Evolutionary conservation across 35 echinoderm and acorn worm species (phyloP), one percentile per base, ranked within the genome.

Genomic region (Heliocidaris tuberculata): DNA sequence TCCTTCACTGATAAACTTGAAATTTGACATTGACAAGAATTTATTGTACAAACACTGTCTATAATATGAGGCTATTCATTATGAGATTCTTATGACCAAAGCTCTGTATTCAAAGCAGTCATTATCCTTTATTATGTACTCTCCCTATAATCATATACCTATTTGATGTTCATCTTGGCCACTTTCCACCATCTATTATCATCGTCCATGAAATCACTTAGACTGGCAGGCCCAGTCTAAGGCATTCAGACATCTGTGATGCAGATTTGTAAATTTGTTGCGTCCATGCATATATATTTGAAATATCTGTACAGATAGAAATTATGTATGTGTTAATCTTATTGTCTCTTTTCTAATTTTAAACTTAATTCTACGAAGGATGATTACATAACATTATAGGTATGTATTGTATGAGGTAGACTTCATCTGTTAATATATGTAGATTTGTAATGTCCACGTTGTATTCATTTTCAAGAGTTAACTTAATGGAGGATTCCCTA

Each of bases 251-350:
- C 6, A 78, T 78, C 15, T 24, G 15, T 78, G 65, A 78, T 78
- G 65, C 27, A 78, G 7, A 78, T 78, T n/a, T 78, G 65, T 78
- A 78, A 21, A 78, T 78, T 78, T 78, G 65, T 78, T 78, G 65
- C 65, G 65, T 78, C 65, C 65, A 78, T 78, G 65, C 65, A 78
- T 27, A 78, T 78, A 78, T 78, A 78, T 78, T 78, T 78, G 65
- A 78, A 78, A 78, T 78, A 78, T 78, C 27, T 78, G 65, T 78
- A 78, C 65, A 78, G 65, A 78, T 78, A 78, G 65, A 78, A 78
- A 7, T 78, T 19, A 78, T 78, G 21, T 78, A 78, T 7, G 65
- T 78, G 6, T 78, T n/a, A 19, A n/a, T 78, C 65, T 78, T 78
- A 78, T 24, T 78, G 7, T 78, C 65, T 78, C 65, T 78, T 78